A percentile compares a stretch with the other conserved stretches of the same genome.
Evolutionary conservation across 2,888 invertebrate genomes (phyloP).

Genomic region (Idaea biselata): DNA sequence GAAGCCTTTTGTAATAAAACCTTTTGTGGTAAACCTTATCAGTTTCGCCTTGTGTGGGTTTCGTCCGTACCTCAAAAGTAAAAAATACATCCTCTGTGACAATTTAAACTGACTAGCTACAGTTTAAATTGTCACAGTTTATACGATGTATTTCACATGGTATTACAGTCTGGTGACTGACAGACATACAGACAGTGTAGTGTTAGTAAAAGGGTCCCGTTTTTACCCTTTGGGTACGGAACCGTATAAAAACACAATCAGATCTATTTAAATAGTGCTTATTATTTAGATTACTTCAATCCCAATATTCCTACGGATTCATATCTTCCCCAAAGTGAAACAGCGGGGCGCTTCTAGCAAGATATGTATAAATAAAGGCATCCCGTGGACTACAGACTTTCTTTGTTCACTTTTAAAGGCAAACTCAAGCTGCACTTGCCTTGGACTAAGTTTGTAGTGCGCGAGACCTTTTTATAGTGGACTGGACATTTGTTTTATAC

Average conservation of each 20-base stretch:
- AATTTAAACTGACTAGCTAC: too few relatives aligned
- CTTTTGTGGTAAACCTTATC: too few relatives aligned
- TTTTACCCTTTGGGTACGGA: too few relatives aligned
- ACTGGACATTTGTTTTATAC: slow-evolving; percentile 14
- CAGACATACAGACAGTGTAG: too few relatives aligned
- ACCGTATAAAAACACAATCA: too few relatives aligned
- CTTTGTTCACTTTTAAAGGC: background rate
- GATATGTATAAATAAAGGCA: background rate
- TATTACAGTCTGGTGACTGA: too few relatives aligned
- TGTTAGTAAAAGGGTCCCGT: too few relatives aligned
- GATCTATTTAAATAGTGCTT: background rate
- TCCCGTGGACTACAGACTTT: background rate
- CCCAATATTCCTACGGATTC: background rate
- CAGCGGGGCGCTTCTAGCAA: background rate
- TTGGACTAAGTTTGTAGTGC: background rate
- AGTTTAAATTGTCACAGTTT: too few relatives aligned
- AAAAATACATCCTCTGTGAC: too few relatives aligned
- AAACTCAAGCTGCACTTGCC: background rate
- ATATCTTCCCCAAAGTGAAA: background rate
- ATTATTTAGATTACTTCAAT: background rate
- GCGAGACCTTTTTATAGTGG: slow-evolving; percentile 14
- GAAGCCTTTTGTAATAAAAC: background rate
- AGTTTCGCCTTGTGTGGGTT: too few relatives aligned
- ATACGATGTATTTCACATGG: too few relatives aligned
- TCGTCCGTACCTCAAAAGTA: too few relatives aligned